Evolutionary conservation across 37 sponge, comb jelly and placozoan species (phyloP), one percentile per base, ranked within the genome.

Genomic region (Tethya wilhelma): DNA sequence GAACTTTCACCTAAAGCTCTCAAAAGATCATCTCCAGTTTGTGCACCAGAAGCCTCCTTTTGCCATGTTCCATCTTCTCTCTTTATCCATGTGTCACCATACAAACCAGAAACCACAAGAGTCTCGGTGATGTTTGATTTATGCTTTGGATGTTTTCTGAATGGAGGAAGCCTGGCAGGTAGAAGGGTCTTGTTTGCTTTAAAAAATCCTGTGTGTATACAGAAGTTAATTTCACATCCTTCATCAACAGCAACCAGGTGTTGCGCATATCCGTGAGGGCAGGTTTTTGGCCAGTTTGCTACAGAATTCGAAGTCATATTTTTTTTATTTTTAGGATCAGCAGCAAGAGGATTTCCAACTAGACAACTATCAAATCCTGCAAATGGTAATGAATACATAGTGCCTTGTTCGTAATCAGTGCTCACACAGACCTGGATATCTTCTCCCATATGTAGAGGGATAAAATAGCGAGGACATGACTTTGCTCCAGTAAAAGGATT

Each of bases 161-260:
- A 90, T 17, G 90, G 90, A 5, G 90, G 90, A 14, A 84, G 80
- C 8, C 32, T 78, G 2, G 76, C 56, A 32, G 74, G 60, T 28
- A 43, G 26, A 11, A 79, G 73, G 0, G 14, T 26, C 20, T 32
- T 73, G 19, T 37, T 20, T 34, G 49, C n/a, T n/a, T n/a, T 7
- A 14, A 69, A 69, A 23, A 44, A 69, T 6, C 81, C 77, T n/a
- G 70, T 39, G 44, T 67, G 56, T 40, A 80, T 75, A 74, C 90
- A 90, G 39, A 80, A 90, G 41, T 79, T 84, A 6, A 90, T 80
- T 53, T 84, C 85, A 56, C 90, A 90, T n/a, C 72, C 80, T 33
- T 80, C 71, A 29, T 79, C 85, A 26, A 90, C 70, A 29, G 73
- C 38, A 12, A 74, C 81, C 9, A 90, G 57, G 41, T 83, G 80